Percentiles rank a stretch among this genome's conserved stretches.
Evolutionary conservation across 2,113 vertebrate genomes (phyloP).

Genomic region (Trichechus manatus): DNA sequence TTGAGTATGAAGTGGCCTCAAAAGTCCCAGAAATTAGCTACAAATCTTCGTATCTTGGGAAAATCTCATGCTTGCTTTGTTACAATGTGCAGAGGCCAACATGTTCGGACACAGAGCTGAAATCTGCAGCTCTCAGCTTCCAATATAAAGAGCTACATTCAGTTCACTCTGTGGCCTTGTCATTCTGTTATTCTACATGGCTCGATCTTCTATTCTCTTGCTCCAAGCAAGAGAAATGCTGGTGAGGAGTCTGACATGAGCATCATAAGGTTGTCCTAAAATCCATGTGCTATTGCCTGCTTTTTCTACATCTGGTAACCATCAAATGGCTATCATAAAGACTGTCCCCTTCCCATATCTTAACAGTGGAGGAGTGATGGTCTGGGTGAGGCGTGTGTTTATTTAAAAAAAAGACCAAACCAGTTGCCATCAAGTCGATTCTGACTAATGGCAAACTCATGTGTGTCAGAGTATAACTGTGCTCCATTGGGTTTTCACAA

Average conservation of each 20-base stretch:
- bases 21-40: neutral
- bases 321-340: neutral
- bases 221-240: neutral
- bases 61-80: neutral
- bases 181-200: constrained; percentile 38
- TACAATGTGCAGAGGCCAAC: neutral
- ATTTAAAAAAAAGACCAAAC: too few relatives aligned
- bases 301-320: neutral
- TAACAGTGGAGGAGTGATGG: neutral
- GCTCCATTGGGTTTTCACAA: neutral
- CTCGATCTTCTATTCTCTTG: constrained; percentile 52
- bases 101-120: neutral
- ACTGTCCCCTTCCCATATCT: neutral
- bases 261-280: neutral
- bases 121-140: constrained; percentile 29
- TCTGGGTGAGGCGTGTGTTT: neutral
- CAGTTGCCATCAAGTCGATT: neutral
- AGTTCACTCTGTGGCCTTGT: neutral
- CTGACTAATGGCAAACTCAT: neutral
- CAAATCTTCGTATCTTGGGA: neutral
- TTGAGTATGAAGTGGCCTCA: neutral
- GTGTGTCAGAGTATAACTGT: neutral
- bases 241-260: neutral
- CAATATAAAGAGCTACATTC: neutral
- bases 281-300: neutral